phyloP scores from a whole-genome alignment of 2,113 vertebrate species.

The Elaphurus davidianus region DNA sequence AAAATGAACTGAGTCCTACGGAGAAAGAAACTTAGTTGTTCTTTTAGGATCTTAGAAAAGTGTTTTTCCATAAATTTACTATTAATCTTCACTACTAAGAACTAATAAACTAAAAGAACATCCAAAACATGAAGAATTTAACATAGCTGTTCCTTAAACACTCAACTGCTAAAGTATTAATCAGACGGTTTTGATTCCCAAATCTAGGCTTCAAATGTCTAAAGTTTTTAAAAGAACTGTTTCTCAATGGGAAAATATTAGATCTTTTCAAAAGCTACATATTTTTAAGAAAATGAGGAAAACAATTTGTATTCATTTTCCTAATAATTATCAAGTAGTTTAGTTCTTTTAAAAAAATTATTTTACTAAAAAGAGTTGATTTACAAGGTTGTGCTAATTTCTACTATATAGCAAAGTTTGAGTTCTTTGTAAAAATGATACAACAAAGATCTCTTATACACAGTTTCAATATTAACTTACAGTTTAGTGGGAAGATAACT shows the following conservation, averaged over 20 bases:
- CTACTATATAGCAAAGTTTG: neutral
- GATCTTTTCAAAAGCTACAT: neutral
- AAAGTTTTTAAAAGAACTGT: neutral
- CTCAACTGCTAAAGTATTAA: neutral
- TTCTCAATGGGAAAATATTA: neutral
- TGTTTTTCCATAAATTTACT: neutral
- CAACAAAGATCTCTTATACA: neutral
- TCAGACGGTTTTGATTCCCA: neutral
- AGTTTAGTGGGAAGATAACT: conserved; percentile 94
- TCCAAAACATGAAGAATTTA: neutral
- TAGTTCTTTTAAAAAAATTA: neutral
- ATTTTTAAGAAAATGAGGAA: neutral
- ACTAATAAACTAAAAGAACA: neutral
- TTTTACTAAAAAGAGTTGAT: neutral
- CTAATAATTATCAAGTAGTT: neutral
- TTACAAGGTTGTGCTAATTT: neutral
- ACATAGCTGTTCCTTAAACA: conserved; percentile 19
- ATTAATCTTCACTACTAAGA: conserved; percentile 41
- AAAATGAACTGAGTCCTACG: neutral
- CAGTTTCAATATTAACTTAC: conserved; percentile 82
- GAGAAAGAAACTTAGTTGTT: conserved; percentile 2
- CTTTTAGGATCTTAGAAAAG: neutral
- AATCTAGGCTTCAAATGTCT: neutral
- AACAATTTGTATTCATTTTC: conserved; percentile 49
- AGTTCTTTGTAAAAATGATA: conserved; percentile 21